Evolutionary conservation across 2,888 invertebrate genomes (phyloP).

Genomic region (Eubasilissa splendida): DNA sequence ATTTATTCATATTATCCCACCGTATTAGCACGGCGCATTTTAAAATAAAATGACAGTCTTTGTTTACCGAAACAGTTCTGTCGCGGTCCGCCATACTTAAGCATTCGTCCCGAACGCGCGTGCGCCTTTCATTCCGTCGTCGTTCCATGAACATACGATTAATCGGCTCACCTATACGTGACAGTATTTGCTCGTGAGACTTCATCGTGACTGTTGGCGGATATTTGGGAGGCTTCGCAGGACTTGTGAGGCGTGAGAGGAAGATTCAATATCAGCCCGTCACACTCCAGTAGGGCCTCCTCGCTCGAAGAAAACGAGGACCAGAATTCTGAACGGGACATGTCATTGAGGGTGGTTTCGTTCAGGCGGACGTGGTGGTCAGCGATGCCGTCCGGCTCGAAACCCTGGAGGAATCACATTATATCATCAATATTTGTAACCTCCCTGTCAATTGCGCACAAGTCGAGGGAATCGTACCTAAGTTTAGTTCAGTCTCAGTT

Average conservation of each 20-base stretch:
- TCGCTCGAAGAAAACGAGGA: slow-evolving; percentile 88
- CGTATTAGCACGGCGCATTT: no score
- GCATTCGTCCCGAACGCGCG: no score
- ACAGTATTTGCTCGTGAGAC: slow-evolving; percentile 70
- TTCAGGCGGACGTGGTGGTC: slow-evolving; percentile 77
- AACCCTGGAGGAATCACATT: slow-evolving; percentile 64
- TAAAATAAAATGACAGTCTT: no score
- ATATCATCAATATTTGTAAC: no score
- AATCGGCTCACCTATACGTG: slow-evolving; percentile 74
- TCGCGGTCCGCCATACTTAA: no score
- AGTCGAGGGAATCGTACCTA: no score
- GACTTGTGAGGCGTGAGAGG: slow-evolving; percentile 78
- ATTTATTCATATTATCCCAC: no score
- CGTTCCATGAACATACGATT: not conserved
- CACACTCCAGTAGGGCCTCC: slow-evolving; percentile 82
- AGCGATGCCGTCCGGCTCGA: slow-evolving; percentile 77
- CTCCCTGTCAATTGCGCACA: no score
- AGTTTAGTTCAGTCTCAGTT: no score
- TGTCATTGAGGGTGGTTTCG: slow-evolving; percentile 78
- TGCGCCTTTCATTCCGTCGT: no score
- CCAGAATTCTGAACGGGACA: slow-evolving; percentile 86
- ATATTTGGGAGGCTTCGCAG: slow-evolving; percentile 67
- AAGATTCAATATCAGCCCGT: slow-evolving; percentile 80
- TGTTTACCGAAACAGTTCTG: no score
- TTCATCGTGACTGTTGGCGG: slow-evolving; percentile 63